phyloP scores from a whole-genome alignment of 2,113 vertebrate genomes.

The Stomatorhinus ivindoensis region DNA sequence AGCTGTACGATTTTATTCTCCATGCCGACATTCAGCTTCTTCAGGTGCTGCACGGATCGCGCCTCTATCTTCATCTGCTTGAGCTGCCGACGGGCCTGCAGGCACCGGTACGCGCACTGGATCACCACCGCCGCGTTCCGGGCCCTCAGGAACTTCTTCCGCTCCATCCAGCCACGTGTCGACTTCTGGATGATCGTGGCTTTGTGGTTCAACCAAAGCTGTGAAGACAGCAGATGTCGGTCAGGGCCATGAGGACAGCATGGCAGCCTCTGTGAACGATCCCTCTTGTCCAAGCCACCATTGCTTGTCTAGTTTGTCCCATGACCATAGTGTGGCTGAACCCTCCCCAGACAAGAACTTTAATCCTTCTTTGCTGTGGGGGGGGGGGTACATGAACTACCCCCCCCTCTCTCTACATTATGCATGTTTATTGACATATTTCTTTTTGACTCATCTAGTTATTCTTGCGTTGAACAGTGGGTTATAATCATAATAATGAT shows the following conservation, averaged over 20 bases:
- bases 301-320: background rate
- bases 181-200: slow-evolving; percentile 76
- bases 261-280: background rate
- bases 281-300: background rate
- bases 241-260: background rate
- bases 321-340: background rate
- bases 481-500: background rate
- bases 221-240: background rate
- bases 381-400: background rate
- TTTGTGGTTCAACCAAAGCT: slow-evolving; percentile 82
- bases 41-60: slow-evolving; percentile 73
- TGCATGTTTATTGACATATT: background rate
- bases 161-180: slow-evolving; percentile 69
- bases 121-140: slow-evolving; percentile 65
- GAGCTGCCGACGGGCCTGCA: slow-evolving; percentile 66
- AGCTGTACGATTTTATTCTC: slow-evolving; percentile 97
- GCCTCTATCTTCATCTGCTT: slow-evolving; percentile 83
- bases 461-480: background rate
- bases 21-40: slow-evolving; percentile 90
- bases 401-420: background rate
- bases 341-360: background rate
- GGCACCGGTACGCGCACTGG: slow-evolving; percentile 74
- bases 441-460: background rate
- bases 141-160: slow-evolving; percentile 49
- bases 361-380: background rate